Conservation (phyloP, 2,797 vertebrate species). For the Cossypha polioptera region DNA sequence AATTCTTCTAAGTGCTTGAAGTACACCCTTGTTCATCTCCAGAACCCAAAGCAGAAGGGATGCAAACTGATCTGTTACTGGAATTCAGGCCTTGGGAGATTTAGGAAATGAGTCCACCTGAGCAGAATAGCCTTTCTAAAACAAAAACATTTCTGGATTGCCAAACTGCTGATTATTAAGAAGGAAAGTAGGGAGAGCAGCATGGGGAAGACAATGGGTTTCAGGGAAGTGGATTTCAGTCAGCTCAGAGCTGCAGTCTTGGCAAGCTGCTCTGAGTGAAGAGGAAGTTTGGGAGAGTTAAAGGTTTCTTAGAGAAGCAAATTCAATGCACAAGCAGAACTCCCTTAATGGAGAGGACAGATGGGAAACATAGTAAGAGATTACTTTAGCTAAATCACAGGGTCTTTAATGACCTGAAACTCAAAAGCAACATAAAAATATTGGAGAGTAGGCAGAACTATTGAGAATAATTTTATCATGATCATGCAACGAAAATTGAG, state of each 20-base stretch:
- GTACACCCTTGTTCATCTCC: background rate
- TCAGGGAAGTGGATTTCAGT: background rate
- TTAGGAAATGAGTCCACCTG: background rate
- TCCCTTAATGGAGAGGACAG: slow-evolving; percentile 47
- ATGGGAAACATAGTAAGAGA: slow-evolving; percentile 17
- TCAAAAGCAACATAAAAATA: slow-evolving; percentile 39
- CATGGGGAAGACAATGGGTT: background rate
- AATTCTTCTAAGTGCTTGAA: background rate
- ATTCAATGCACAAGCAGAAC: background rate
- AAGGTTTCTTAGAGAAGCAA: slow-evolving; percentile 21
- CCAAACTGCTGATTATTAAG: background rate
- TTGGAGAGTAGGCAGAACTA: background rate
- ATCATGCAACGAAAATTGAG: slow-evolving; percentile 32
- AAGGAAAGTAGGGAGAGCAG: background rate
- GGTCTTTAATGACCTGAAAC: slow-evolving; percentile 36
- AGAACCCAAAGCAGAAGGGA: background rate
- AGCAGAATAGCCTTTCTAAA: background rate
- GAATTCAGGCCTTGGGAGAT: background rate
- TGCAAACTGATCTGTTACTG: background rate
- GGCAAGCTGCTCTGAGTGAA: background rate
- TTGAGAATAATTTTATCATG: slow-evolving; percentile 10
- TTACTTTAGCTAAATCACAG: background rate
- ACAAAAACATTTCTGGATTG: background rate
- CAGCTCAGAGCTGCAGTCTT: background rate
- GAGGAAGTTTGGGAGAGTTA: background rate